Percentiles rank a stretch among this genome's conserved stretches.
phyloP scores from a whole-genome alignment of 2,113 vertebrate species.

The Oreocharis arfaki region DNA sequence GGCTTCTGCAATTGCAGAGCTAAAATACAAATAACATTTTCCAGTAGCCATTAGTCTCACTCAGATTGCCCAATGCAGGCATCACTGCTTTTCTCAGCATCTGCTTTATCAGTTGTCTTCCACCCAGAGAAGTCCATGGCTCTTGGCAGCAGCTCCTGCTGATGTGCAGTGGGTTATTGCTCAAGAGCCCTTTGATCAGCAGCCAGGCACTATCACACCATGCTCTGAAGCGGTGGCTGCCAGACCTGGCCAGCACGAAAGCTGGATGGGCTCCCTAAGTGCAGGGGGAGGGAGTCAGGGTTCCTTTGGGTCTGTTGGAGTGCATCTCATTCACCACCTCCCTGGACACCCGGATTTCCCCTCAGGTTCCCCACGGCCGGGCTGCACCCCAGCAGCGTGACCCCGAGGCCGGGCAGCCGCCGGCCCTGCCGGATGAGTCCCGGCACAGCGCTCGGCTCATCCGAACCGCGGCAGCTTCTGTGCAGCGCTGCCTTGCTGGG shows the following conservation, averaged over 20 bases:
- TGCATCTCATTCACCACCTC: background rate
- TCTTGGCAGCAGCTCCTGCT: slow-evolving; percentile 48
- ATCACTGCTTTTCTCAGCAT: slow-evolving; percentile 18
- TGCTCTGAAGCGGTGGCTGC: background rate
- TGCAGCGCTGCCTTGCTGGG: background rate
- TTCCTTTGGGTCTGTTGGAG: background rate
- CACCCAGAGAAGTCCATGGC: background rate
- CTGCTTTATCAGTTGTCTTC: slow-evolving; percentile 40
- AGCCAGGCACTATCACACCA: slow-evolving; percentile 28
- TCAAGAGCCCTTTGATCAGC: slow-evolving; percentile 56
- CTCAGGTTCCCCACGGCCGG: too few species aligned
- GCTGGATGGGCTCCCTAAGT: background rate
- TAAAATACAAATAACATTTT: slow-evolving; percentile 22
- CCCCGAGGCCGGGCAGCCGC: background rate
- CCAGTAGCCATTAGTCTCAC: background rate
- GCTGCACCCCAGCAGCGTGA: background rate
- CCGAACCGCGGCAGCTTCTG: background rate
- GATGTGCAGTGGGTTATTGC: slow-evolving; percentile 36
- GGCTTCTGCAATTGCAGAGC: background rate
- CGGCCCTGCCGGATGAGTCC: background rate
- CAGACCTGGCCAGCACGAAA: background rate
- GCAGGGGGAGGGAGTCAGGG: background rate
- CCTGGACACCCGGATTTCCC: background rate
- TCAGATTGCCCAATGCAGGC: background rate
- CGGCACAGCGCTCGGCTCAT: background rate